A percentile compares a stretch with the other conserved stretches of the same genome.
Conservation (phyloP, 2,797 vertebrate species). For the Pangasius krempfi region DNA sequence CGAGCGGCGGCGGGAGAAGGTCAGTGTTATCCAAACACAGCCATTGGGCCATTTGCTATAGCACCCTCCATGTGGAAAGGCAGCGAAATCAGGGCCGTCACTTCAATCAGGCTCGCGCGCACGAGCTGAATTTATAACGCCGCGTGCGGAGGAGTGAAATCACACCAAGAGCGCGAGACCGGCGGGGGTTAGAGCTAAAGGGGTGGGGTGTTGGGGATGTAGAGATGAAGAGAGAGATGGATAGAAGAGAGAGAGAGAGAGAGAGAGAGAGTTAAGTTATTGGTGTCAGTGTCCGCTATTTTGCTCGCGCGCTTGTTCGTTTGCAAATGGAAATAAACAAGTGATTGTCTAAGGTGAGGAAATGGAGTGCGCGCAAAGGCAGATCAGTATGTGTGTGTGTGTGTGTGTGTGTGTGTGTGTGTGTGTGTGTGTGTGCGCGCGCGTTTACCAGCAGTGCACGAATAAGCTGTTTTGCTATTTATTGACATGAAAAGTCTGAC, state of each 20-base stretch:
- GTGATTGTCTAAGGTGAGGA: conserved; percentile 70
- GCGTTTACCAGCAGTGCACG: conserved; percentile 17
- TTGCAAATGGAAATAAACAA: conserved; percentile 75
- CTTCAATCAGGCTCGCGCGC: conserved; percentile 77
- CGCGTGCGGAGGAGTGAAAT: conserved; percentile 65
- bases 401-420: conserved; percentile 33
- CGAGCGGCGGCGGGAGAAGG: conserved; percentile 71
- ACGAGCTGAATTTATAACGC: conserved; percentile 77
- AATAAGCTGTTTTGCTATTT: conserved; percentile 3
- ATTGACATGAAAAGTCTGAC: neutral
- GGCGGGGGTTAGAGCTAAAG: neutral
- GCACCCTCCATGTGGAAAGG: conserved; percentile 82
- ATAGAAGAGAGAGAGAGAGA: conserved; percentile 35
- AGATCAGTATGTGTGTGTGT: neutral
- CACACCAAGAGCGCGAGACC: conserved; percentile 54
- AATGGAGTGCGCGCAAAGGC: conserved; percentile 68
- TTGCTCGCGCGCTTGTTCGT: conserved; percentile 68
- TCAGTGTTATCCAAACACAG: conserved; percentile 87
- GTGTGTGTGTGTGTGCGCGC: neutral
- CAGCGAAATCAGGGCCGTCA: conserved; percentile 78
- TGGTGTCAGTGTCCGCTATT: conserved; percentile 67
- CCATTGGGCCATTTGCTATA: conserved; percentile 85
- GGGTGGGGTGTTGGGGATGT: neutral
- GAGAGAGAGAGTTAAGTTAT: conserved; percentile 52
- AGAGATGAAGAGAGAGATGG: conserved; percentile 11